These are phyloP conservation scores for Polymixis flavicincta DNA, from an alignment of 2,888 invertebrate genomes.

Conservation along the genomic window DNA sequence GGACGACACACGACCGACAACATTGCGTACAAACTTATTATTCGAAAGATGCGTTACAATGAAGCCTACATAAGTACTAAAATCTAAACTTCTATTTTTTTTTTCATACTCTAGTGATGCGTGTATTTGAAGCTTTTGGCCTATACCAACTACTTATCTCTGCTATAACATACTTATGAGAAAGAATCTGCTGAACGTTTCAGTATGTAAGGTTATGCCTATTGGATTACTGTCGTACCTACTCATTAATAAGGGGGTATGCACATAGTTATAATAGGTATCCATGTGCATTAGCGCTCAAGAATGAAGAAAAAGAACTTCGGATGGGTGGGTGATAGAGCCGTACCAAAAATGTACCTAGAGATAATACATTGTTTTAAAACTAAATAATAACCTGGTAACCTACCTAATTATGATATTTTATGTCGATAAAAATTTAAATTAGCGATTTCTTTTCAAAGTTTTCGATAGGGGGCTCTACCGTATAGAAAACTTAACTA, in stretches of 20 bases:
- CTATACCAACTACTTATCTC: background rate
- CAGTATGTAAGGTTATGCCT: background rate
- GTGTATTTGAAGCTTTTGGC: too few species aligned
- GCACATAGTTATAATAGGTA: background rate
- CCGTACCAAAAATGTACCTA: too few species aligned
- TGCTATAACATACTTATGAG: background rate
- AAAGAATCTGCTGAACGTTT: background rate
- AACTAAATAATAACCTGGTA: background rate
- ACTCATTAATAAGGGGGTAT: background rate
- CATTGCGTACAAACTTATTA: constrained; percentile 2
- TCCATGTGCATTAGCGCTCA: background rate
- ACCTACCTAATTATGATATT: background rate
- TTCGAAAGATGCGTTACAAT: constrained; percentile 9
- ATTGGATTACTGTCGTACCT: background rate
- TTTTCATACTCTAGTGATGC: too few species aligned
- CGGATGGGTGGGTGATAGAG: background rate
- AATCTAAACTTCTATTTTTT: too few species aligned
- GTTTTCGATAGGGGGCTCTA: too few species aligned
- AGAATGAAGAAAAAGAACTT: too few species aligned
- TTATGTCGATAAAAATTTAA: too few species aligned
- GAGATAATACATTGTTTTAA: background rate
- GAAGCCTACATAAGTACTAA: background rate
- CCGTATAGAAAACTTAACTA: background rate
- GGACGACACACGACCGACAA: background rate
- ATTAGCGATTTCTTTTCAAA: too few species aligned